A percentile compares a stretch with the other conserved stretches of the same genome.
Conservation (phyloP, 2,888 invertebrate species). For the Lysandra bellargus region DNA sequence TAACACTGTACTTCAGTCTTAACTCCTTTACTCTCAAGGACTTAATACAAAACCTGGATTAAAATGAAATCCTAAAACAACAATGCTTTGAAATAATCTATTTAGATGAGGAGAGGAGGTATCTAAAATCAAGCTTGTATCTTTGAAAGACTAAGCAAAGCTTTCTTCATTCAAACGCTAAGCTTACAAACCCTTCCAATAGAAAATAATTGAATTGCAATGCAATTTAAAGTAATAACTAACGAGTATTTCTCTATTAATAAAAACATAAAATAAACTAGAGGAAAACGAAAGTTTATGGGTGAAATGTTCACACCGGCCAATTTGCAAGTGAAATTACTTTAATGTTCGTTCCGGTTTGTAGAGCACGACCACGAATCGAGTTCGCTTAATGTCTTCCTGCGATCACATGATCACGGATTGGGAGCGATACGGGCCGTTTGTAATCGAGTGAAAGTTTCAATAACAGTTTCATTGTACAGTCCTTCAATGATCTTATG, state of each 20-base stretch:
- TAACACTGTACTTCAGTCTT: neutral
- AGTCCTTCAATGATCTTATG: neutral
- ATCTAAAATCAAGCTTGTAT: too few species aligned
- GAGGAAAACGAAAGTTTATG: conserved; percentile 61
- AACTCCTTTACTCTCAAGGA: neutral
- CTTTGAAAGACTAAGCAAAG: too few species aligned
- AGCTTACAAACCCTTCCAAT: too few species aligned
- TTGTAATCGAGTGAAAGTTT: neutral
- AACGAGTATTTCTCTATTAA: neutral
- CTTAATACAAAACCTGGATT: neutral
- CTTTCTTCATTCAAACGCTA: too few species aligned
- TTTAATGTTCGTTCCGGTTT: conserved; percentile 47
- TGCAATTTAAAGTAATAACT: neutral
- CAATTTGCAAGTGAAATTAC: conserved; percentile 58
- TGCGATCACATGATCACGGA: conserved; percentile 5
- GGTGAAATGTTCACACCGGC: conserved; percentile 53
- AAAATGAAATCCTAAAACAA: neutral
- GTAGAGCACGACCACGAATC: conserved; percentile 20
- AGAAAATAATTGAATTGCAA: neutral
- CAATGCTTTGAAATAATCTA: neutral
- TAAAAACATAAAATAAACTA: neutral
- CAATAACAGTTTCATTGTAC: too few species aligned
- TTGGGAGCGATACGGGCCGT: neutral
- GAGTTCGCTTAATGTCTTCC: conserved; percentile 24
- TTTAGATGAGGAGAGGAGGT: neutral